Evolutionary conservation across 2,113 vertebrate genomes (phyloP).

Genomic region (Thamnaconus septentrionalis): DNA sequence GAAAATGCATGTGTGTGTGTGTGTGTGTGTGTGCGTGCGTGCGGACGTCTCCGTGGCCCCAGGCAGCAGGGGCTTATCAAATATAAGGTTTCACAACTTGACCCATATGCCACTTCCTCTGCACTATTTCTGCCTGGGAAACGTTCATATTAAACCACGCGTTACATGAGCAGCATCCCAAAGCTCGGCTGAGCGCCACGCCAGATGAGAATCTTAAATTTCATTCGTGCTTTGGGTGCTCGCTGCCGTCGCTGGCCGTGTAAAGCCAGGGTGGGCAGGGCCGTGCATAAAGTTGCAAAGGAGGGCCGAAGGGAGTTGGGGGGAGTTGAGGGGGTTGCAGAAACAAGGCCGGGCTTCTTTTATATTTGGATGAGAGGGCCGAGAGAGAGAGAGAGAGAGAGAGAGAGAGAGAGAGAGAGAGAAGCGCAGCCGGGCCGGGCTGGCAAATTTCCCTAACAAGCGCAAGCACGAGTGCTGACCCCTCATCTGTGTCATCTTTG

Average conservation of each 20-base stretch:
- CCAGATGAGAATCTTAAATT: slow-evolving; percentile 52
- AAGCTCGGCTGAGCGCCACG: slow-evolving; percentile 30
- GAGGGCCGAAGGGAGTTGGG: slow-evolving; percentile 1
- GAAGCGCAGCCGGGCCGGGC: slow-evolving; percentile 5
- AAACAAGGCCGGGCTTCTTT: slow-evolving; percentile 17
- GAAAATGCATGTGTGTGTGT: slow-evolving; percentile 12
- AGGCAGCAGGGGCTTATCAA: slow-evolving; percentile 44
- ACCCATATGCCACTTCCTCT: slow-evolving; percentile 59
- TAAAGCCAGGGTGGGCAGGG: background rate
- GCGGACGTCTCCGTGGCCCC: background rate
- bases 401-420: background rate
- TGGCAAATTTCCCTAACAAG: slow-evolving; percentile 36
- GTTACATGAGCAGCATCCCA: slow-evolving; percentile 39
- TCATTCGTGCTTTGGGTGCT: slow-evolving; percentile 18
- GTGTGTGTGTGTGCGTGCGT: too few species aligned
- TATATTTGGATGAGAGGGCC: slow-evolving; percentile 15
- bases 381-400: background rate
- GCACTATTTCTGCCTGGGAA: slow-evolving; percentile 23
- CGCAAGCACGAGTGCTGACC: slow-evolving; percentile 62
- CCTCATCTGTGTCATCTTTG: slow-evolving; percentile 45
- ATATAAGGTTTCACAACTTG: slow-evolving; percentile 64
- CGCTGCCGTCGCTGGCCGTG: too few species aligned
- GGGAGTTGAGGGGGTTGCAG: slow-evolving; percentile 8
- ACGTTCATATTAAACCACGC: slow-evolving; percentile 53
- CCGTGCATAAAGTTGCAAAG: slow-evolving; percentile 31